phyloP scores from a whole-genome alignment of 2,888 invertebrate genomes.

The Athripsodes cinereus region DNA sequence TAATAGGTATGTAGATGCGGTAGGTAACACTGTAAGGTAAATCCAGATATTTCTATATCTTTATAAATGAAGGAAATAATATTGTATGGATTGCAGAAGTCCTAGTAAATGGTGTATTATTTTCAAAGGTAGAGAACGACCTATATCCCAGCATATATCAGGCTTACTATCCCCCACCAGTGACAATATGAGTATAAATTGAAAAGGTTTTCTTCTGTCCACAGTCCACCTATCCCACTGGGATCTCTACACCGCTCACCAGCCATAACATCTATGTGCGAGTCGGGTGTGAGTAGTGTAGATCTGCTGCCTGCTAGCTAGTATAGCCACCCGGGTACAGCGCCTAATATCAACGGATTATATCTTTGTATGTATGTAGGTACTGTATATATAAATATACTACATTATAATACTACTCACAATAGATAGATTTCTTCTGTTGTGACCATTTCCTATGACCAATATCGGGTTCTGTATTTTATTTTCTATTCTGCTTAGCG shows the following conservation, averaged over 20 bases:
- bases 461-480: not conserved
- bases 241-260: not conserved
- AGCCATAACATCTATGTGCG: too few species aligned
- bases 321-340: too few species aligned
- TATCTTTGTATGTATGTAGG: too few species aligned
- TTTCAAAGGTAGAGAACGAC: not conserved
- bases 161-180: not conserved
- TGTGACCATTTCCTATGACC: not conserved
- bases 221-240: not conserved
- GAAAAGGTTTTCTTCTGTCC: conserved; percentile 1
- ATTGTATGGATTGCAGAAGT: not conserved
- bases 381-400: not conserved
- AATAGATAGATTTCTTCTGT: not conserved
- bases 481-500: not conserved
- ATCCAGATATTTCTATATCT: too few species aligned
- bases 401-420: not conserved
- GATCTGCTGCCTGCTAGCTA: too few species aligned
- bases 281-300: too few species aligned
- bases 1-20: too few species aligned
- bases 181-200: conserved; percentile 2
- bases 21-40: too few species aligned
- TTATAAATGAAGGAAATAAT: not conserved
- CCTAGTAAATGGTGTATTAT: not conserved
- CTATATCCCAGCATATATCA: not conserved
- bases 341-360: too few species aligned